Percentiles rank a stretch among this genome's conserved stretches.
Conservation (phyloP, 2,888 invertebrate species). For the Thymelicus acteon region DNA sequence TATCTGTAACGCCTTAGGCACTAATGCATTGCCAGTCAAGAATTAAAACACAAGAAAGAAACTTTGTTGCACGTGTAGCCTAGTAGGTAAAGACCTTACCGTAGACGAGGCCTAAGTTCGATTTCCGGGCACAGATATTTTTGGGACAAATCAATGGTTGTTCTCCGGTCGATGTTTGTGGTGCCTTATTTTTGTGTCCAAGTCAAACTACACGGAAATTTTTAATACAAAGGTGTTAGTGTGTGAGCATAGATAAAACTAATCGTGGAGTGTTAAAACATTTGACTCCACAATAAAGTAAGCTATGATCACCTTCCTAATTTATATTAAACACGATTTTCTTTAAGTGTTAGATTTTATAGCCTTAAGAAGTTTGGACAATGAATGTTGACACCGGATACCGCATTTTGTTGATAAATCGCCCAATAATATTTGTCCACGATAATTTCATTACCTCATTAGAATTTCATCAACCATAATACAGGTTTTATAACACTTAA, state of each 20-base stretch:
- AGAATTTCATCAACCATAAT: constrained; percentile 39
- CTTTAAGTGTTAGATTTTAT: constrained; percentile 1
- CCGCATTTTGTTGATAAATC: constrained; percentile 21
- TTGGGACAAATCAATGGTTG: no score
- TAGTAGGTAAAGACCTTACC: no score
- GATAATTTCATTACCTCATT: constrained; percentile 43
- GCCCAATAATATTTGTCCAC: constrained; percentile 27
- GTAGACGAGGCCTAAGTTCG: no score
- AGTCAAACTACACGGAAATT: no score
- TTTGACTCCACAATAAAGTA: not conserved
- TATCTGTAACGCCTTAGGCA: no score
- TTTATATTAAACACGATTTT: not conserved
- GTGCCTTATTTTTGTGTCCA: no score
- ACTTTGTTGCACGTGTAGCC: no score
- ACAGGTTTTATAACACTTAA: constrained; percentile 12
- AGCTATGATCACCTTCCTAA: not conserved
- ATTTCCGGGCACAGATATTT: no score
- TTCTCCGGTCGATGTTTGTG: no score
- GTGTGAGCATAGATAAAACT: not conserved
- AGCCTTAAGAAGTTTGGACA: constrained; percentile 10
- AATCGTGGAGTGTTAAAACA: not conserved
- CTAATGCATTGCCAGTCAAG: no score
- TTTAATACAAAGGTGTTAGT: no score
- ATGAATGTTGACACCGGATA: constrained; percentile 7
- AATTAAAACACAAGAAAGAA: no score